Evolutionary conservation across 2,888 invertebrate genomes (phyloP).

Genomic region (Lithophane ornitopus): DNA sequence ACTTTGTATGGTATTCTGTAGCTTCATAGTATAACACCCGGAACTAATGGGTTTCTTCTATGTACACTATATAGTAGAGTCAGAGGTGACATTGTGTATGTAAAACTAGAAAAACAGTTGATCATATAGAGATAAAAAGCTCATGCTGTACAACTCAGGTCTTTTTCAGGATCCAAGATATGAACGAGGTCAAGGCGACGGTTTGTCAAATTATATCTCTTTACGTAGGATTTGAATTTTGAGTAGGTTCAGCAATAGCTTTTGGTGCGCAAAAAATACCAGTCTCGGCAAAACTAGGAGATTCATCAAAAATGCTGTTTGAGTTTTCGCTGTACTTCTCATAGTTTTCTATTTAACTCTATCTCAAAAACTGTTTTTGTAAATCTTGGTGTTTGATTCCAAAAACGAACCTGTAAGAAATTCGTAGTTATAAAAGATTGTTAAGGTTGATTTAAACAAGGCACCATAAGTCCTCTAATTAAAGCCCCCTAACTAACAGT

Average conservation of each 20-base stretch:
- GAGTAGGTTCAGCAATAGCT: neutral
- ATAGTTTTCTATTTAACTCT: neutral
- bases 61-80: neutral
- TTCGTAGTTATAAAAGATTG: neutral
- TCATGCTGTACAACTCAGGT: neutral
- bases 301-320: neutral
- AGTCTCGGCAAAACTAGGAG: neutral
- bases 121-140: neutral
- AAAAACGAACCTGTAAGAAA: neutral
- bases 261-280: neutral
- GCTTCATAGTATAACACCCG: conserved; percentile 29
- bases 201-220: neutral
- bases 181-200: neutral
- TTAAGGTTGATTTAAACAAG: no score
- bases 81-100: neutral
- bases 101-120: conserved; percentile 1
- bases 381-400: neutral
- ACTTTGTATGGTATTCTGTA: conserved; percentile 7
- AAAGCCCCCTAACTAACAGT: conserved; percentile 4
- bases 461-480: neutral
- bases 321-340: neutral
- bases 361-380: neutral
- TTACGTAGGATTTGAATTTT: neutral
- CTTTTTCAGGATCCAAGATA: neutral
- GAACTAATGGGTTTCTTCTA: conserved; percentile 27